Base-by-base conservation (phyloP, 1,140 invertebrate species). In the Papilio polytes region DNA sequence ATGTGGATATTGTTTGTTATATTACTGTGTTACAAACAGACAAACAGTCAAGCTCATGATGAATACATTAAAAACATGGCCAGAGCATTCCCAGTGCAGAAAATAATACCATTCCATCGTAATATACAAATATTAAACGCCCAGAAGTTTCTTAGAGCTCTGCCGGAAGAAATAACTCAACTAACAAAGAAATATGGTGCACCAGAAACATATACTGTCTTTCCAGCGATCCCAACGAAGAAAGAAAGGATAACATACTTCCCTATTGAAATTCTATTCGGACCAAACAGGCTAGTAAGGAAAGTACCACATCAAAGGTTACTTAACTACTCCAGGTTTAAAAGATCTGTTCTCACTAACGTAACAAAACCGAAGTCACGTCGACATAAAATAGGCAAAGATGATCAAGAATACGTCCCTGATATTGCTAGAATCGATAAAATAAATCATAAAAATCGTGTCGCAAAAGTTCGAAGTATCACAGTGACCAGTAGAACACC, bases 261-360 rank as follows among this genome's bases (percentile, higher is more conserved):
- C 48, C 81, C 76, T 56, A 84, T 3, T 10, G 80, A 18, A 83
- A 86, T 7, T 46, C 79, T 20, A 20, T 74, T 10, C 13, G 76
- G 87, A 44, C 81, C 82, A n/a, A 92, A 87, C 73, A 56, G 81
- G 0, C 84, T 91, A 70, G 82, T 90, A 8, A 91, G 90, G 56
- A 92, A 90, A 78, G 84, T 91, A 78, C 83, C 88, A 0, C 88
- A 88, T 63, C 85, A 86, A n/a, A 9, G 56, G 13, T 46, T 46
- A 72, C n/a, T 84, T 63, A 66, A 59, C 56, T 20, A 48, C 51
- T 15, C 41, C 46, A n/a, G 82, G 81, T 66, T 22, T 3, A 87
- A 86, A 59, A 81, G 87, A 56, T 84, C 74, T 3, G 74, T n/a
- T 31, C 46, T 76, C n/a, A 44, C 73, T 13, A 46, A 76, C 12